A percentile compares a stretch with the other conserved stretches of the same genome.
Evolutionary conservation across 1,140 invertebrate species (phyloP).

Genomic region (Chionoecetes opilio): DNA sequence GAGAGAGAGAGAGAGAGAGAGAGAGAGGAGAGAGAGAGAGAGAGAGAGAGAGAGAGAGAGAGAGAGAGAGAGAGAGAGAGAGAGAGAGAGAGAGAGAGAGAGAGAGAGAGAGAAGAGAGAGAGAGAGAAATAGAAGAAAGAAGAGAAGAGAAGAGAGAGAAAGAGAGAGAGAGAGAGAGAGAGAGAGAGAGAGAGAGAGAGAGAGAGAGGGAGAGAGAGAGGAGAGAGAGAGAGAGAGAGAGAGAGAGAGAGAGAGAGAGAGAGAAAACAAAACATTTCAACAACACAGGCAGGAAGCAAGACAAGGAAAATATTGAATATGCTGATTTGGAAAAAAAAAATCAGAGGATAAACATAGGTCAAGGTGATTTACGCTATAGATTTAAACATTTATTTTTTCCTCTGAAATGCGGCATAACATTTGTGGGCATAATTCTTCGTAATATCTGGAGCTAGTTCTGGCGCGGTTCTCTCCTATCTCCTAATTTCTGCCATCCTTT

Average conservation of each 20-base stretch:
- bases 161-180: neutral
- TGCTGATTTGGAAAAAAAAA: neutral
- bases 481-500: conserved; percentile 28
- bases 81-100: too few species aligned
- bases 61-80: too few species aligned
- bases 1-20: too few species aligned
- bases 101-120: too few species aligned
- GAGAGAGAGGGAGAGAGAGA: neutral
- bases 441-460: neutral
- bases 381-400: neutral
- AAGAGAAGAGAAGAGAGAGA: neutral
- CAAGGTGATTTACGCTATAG: neutral
- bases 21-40: too few species aligned
- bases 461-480: neutral
- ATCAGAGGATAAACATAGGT: neutral
- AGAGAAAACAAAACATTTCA: neutral
- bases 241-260: conserved; percentile 14
- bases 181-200: neutral
- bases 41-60: too few species aligned
- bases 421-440: neutral
- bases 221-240: conserved; percentile 30
- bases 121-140: neutral
- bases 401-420: neutral
- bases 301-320: too few species aligned
- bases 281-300: neutral